Percentiles rank a stretch among this genome's conserved stretches.
phyloP scores from a whole-genome alignment of 2,797 vertebrate species.

The Betta splendens region DNA sequence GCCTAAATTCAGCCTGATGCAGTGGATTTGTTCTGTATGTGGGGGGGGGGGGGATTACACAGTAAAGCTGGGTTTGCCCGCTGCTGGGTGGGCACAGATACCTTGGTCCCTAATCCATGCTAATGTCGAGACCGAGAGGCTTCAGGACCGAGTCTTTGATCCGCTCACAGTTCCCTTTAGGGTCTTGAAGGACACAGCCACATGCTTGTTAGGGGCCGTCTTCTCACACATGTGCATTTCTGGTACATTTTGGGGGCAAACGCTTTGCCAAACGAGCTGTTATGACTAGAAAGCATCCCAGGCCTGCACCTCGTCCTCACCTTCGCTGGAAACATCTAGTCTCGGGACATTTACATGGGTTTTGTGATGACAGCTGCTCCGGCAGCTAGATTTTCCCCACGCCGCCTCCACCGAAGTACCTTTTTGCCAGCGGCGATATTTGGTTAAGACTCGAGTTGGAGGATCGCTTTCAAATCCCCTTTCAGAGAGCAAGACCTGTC shows the following conservation, averaged over 20 bases:
- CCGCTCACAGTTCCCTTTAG: constrained; percentile 51
- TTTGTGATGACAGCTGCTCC: constrained; percentile 49
- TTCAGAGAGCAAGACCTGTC: constrained; percentile 67
- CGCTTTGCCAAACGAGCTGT: constrained; percentile 24
- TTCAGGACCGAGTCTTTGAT: constrained; percentile 71
- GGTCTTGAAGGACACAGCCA: constrained; percentile 23
- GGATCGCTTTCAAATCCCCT: constrained; percentile 77
- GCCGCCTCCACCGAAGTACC: constrained; percentile 56
- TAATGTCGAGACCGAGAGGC: constrained; percentile 70
- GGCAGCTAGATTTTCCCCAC: constrained; percentile 63
- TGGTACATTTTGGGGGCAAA: constrained; percentile 25
- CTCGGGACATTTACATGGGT: constrained; percentile 52
- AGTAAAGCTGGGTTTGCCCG: constrained; percentile 76
- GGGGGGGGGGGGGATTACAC: constrained; percentile 77
- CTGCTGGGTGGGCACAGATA: constrained; percentile 77
- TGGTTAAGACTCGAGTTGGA: constrained; percentile 73
- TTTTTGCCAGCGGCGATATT: constrained; percentile 57
- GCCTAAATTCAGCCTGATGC: constrained; percentile 78
- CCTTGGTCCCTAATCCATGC: constrained; percentile 78
- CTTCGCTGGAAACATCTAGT: constrained; percentile 48
- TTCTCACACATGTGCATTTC: constrained; percentile 33
- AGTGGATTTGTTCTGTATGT: constrained; percentile 78
- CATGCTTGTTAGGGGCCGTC: constrained; percentile 30
- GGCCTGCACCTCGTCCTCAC: constrained; percentile 11
- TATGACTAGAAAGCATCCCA: constrained; percentile 22